These are phyloP conservation scores for Drosophila rhopaloa DNA, from an alignment of 1,140 invertebrate species.

Conservation along the genomic window DNA sequence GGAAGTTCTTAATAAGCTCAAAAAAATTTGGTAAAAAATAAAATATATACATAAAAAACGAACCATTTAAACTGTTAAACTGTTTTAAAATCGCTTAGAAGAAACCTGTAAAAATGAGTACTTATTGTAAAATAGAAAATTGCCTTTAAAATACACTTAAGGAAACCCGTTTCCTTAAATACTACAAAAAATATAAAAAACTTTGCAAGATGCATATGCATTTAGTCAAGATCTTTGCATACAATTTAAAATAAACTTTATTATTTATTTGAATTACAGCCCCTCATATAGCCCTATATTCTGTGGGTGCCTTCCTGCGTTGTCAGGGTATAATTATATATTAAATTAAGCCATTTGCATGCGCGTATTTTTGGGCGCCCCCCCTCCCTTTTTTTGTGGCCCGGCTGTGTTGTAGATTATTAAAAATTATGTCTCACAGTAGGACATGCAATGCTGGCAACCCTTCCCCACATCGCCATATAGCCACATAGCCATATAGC, in stretches of 20 bases:
- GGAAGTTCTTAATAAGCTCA: no score
- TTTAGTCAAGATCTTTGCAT: no score
- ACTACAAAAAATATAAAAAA: neutral
- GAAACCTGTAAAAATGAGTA: neutral
- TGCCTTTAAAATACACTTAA: neutral
- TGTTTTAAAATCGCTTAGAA: neutral
- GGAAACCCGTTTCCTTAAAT: neutral
- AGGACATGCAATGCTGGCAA: conserved; percentile 72
- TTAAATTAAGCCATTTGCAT: conserved; percentile 82
- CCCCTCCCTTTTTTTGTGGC: conserved; percentile 3
- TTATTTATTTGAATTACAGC: neutral
- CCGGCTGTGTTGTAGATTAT: conserved; percentile 77
- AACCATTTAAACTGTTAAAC: no score
- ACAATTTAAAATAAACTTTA: no score
- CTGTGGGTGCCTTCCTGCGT: neutral
- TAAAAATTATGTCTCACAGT: conserved; percentile 82
- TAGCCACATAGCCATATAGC: neutral
- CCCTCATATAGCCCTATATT: conserved; percentile 2
- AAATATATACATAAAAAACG: neutral
- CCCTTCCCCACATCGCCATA: conserved; percentile 15
- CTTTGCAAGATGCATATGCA: no score
- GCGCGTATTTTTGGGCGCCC: conserved; percentile 62
- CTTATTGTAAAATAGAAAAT: neutral
- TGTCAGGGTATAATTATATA: conserved; percentile 76
- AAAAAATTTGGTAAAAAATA: neutral